Base-by-base conservation (phyloP, 2,113 vertebrate species). In the Alectura lathami region DNA sequence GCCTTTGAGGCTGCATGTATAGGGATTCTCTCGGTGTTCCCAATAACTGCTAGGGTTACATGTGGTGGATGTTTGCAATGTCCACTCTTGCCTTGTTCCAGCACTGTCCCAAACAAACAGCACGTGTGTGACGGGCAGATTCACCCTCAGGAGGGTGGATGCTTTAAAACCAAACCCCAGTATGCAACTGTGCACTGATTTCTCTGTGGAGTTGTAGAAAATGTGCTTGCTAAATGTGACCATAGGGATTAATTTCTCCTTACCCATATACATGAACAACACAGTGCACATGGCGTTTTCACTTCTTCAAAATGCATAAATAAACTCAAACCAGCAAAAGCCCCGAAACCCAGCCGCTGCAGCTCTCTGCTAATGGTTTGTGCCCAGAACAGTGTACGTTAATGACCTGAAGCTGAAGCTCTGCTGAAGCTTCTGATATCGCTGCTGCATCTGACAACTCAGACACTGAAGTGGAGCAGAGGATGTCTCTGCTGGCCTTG, bases 91-190 rank as follows among this genome's bases (percentile, higher is more conserved):
- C 32, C 51, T 59, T 59, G 16, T 83, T 62, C 68, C 38, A 67
- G 13, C 27, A 20, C 42, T 88, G 77, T 34, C 54, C 47, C 69
- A 78, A 76, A 74, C 15, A 80, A 84, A 59, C 0, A 1, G 32
- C 56, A 40, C 0, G 0, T 20, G 23, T n/a, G 15, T 57, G 42
- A 30, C 40, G 38, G 56, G 11, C 24, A 0, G 0, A 78, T 42
- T 45, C 13, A 7, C n/a, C 38, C 32, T 72, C 43, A 79, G 57
- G 13, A 60, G 91, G 53, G 24, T 17, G 23, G 59, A 29, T 66
- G n/a, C 17, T 89, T 82, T 43, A 29, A 60, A 83, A 83, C 40
- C 24, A 66, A 76, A 40, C 21, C 0, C 1, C 1, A 2, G 12
- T 4, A 3, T 29, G 54, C 36, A 68, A 16, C 7, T 14, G 15